Evolutionary conservation across 2,888 invertebrate species (phyloP), one percentile per base, ranked within the genome.

Genomic region (Strigamia transsilvanica): DNA sequence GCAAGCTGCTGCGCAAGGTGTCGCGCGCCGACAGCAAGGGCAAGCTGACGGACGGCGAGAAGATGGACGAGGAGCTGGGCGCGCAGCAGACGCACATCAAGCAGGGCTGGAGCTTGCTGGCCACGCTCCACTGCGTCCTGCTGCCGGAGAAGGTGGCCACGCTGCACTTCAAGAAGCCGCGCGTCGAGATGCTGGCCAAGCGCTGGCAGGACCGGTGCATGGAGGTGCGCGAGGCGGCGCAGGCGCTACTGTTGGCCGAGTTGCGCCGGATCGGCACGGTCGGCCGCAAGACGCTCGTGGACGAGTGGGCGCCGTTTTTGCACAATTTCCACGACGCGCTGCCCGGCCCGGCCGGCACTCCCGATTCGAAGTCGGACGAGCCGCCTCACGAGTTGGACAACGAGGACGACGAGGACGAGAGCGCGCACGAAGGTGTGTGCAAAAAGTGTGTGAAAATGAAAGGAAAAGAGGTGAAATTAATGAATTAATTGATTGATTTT

Each of bases 131-230:
- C 88, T 98, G 98, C 86, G 97, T 99, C 34, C 90, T 98, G 79
- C 89, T 99, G 83, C 98, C 99, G 0, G 98, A 99, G 86, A 95
- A 97, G 88, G 94, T 98, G 10, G 92, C 93, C 0, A 83, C 93
- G 10, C 82, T 85, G 87, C 91, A 91, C 83, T 97, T 96, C 89
- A 96, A 97, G 87, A 92, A 96, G n/a, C 98, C 98, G 0, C 95
- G 96, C 88, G 96, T 99, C 5, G 99, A 99, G 89, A 95, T 98
- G 93, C 91, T 99, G 90, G 99, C 98, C 0, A 92, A 98, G 21
- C 91, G 98, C 84, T 99, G 99, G 99, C 99, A 99, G 88, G 99
- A 99, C 89, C 95, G 98, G 85, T 99, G 99, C 88, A 91, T 99
- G 6, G 99, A 99, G 90, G 91, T 93, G 46, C 91, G 99, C 5